Conservation (phyloP, 2,888 invertebrate species). For the Cosmia pyralina region DNA sequence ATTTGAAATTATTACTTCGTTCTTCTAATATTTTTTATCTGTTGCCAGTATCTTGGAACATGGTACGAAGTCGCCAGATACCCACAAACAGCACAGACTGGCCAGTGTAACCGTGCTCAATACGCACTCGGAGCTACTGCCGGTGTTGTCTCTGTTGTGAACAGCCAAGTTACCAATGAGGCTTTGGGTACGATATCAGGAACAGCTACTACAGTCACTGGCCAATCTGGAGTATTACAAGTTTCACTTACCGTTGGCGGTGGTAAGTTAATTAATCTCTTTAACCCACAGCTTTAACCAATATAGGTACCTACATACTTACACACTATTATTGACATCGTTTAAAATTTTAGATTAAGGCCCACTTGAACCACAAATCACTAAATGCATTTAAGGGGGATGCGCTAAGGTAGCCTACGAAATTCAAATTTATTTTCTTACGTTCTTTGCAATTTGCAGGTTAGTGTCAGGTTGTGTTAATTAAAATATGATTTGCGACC, state of each 20-base stretch:
- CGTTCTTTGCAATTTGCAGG: too few species aligned
- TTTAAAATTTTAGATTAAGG: too few species aligned
- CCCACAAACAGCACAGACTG: constrained; percentile 90
- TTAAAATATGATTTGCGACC: too few species aligned
- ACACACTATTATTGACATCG: too few species aligned
- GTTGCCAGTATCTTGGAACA: constrained; percentile 69
- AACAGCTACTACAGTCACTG: constrained; percentile 77
- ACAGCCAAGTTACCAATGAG: constrained; percentile 80
- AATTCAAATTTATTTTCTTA: too few species aligned
- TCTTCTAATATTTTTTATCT: neutral
- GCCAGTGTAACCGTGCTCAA: constrained; percentile 91
- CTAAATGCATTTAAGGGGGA: too few species aligned
- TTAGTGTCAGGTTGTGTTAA: too few species aligned
- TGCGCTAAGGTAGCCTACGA: too few species aligned
- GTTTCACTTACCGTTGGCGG: constrained; percentile 89
- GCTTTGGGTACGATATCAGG: constrained; percentile 87
- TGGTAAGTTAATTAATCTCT: constrained; percentile 75
- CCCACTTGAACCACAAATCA: too few species aligned
- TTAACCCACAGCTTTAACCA: too few species aligned
- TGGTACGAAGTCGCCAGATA: constrained; percentile 92
- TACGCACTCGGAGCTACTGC: constrained; percentile 76
- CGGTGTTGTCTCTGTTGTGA: constrained; percentile 67
- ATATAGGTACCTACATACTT: too few species aligned
- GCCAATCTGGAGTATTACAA: constrained; percentile 87
- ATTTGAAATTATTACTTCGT: neutral